Base-by-base conservation (phyloP, 2,797 vertebrate species). In the Acanthurus lineatus region DNA sequence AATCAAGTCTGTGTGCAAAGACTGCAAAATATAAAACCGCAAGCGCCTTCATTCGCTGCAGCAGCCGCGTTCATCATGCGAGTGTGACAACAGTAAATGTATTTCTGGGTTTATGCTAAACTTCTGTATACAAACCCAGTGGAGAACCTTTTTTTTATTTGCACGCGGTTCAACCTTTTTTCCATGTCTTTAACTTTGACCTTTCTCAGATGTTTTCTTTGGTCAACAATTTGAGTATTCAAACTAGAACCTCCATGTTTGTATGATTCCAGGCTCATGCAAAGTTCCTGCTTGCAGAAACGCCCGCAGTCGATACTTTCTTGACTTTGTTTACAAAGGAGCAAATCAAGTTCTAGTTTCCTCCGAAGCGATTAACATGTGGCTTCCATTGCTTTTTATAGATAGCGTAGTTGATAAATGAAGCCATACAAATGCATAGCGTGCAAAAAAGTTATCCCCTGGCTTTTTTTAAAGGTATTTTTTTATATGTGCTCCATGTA, bases 371-470 rank as follows among this genome's bases (percentile, higher is more conserved):
- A 54, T 53, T 10, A 32, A 6, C 22, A 32, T 42, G 47, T 17
- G 10, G 56, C 60, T 38, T 9, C 22, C 19, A 16, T 15, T 7
- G 28, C 54, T 82, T 54, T 44, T 38, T 14, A 70, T 32, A 28
- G 20, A 68, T 6, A 32, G 28, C 28, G 5, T 12, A 14, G 9
- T 45, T 20, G 63, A 71, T 6, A 9, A 70, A 74, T 69, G 42
- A 84, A 83, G 82, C 89, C 89, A 90, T 88, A 73, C n/a, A 1
- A 63, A 70, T 77, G 69, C 7, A 10, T 32, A 22, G 42, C 47
- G 49, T 63, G 66, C 52, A 65, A 68, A 8, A 49, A 57, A 20
- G 11, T 4, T 59, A 5, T 68, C 25, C 22, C 42, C 4, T 48
- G 6, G 28, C 28, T 25, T 32, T 32, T 62, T 80, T 83, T 54